These are phyloP conservation scores for Acanthurus tractus DNA, from an alignment of 2,797 vertebrate genomes.

Conservation along the genomic window DNA sequence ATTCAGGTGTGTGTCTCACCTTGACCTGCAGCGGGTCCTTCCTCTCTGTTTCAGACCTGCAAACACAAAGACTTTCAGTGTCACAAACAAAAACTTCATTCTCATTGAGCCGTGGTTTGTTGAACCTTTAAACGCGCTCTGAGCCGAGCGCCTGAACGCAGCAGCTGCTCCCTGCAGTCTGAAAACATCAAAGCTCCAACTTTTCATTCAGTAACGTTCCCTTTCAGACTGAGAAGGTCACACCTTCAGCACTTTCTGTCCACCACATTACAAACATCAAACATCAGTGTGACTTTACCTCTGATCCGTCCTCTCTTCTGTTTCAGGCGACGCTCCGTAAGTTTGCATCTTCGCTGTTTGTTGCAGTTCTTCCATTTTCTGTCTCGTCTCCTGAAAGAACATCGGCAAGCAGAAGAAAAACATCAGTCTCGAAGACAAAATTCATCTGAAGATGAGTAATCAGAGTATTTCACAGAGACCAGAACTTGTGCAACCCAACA, in stretches of 20 bases:
- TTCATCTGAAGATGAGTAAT: not conserved
- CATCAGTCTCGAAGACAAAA: constrained; percentile 29
- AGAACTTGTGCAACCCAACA: constrained; percentile 25
- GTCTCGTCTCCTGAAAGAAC: constrained; percentile 77
- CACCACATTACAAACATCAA: too few relatives aligned
- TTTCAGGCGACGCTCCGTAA: constrained; percentile 73
- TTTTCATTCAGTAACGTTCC: not conserved
- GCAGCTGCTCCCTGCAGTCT: not conserved
- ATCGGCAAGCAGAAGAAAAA: not conserved
- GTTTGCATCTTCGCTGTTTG: constrained; percentile 73
- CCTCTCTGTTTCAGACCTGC: constrained; percentile 79
- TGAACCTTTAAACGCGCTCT: too few relatives aligned
- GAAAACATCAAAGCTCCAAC: not conserved
- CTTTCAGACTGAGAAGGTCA: too few relatives aligned
- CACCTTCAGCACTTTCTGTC: too few relatives aligned
- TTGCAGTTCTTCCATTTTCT: constrained; percentile 80
- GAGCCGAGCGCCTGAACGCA: not conserved
- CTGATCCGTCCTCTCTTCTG: constrained; percentile 75
- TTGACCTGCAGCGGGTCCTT: constrained; percentile 64
- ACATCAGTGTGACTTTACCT: constrained; percentile 74
- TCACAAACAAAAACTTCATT: not conserved
- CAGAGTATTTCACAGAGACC: constrained; percentile 8
- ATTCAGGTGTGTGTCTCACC: constrained; percentile 65
- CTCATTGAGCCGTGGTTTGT: not conserved
- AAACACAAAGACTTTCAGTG: constrained; percentile 11